Evolutionary conservation across 2,113 vertebrate genomes (phyloP), one percentile per base, ranked within the genome.

Genomic region (Cacatua alba): DNA sequence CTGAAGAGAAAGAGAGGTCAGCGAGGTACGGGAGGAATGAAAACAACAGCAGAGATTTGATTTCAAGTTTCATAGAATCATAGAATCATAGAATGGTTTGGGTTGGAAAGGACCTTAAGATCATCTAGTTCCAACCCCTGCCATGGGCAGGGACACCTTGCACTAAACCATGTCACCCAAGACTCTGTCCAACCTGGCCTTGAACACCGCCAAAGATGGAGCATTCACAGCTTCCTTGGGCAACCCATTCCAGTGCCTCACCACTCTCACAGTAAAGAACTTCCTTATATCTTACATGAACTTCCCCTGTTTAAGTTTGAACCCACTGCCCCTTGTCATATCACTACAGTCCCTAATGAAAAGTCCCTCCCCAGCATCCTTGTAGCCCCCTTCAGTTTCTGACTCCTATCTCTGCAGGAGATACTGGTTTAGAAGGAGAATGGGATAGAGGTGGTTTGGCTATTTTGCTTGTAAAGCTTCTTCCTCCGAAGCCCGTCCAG

Each of bases 401-500:
- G 63, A 24, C 44, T 77, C 17, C 13, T 78, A 1, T 65, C 14
- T 60, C 35, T 65, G 7, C 24, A 43, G 62, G 31, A 86, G 20
- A 14, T 67, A 11, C 4, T 57, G 23, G 3, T 65, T 70, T 62
- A 70, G 48, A 28, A 77, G n/a, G n/a, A 69, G 57, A 70, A 39
- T 9, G 31, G 16, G 35, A 21, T 19, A 64, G 71, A 49, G 8
- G 17, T 69, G 24, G 20, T 41, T 82, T 51, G 51, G 20, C 68
- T 83, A 0, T 29, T 75, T 57, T 29, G 14, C 41, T 75, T 41
- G 13, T 51, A 60, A 67, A 62, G 28, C 21, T 49, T 13, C 23
- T 65, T 82, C 29, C 18, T 37, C 55, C 60, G 52, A 48, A 2
- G 7, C 6, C 17, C 0, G 0, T 15, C 0, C 11, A 74, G 46